These are phyloP conservation scores for Orthonychiurus folsomi DNA, from an alignment of 2,888 invertebrate species.

Conservation along the genomic window DNA sequence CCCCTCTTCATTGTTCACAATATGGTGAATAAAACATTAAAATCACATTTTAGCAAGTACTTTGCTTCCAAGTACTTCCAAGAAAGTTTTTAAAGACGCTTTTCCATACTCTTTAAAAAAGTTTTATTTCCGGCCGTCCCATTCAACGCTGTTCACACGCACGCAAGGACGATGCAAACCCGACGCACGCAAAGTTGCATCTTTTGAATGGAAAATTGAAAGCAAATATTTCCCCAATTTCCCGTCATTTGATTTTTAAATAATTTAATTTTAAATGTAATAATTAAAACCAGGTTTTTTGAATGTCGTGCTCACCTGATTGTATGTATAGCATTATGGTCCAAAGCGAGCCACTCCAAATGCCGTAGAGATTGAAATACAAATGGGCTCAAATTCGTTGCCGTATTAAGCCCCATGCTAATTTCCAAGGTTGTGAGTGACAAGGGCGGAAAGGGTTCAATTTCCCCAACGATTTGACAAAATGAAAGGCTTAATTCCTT, in stretches of 20 bases:
- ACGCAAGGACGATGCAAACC: too few relatives aligned
- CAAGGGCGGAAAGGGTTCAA: constrained; percentile 67
- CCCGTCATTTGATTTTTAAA: background rate
- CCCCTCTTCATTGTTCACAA: background rate
- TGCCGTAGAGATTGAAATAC: constrained; percentile 33
- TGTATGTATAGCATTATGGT: constrained; percentile 74
- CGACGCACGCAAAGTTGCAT: too few relatives aligned
- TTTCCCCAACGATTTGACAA: constrained; percentile 67
- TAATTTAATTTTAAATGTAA: background rate
- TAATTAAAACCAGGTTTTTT: too few relatives aligned
- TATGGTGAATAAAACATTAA: background rate
- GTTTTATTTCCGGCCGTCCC: background rate
- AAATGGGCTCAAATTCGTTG: constrained; percentile 49
- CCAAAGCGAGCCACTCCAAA: constrained; percentile 72
- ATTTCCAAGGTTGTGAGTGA: constrained; percentile 73
- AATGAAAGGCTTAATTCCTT: constrained; percentile 84
- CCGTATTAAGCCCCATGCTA: constrained; percentile 69
- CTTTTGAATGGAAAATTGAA: too few relatives aligned
- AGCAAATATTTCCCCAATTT: too few relatives aligned
- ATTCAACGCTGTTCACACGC: too few relatives aligned
- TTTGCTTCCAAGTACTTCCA: too few relatives aligned
- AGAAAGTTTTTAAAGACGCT: background rate
- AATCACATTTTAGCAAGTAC: too few relatives aligned
- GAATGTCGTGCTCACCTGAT: constrained; percentile 52
- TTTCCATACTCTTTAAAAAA: background rate